Evolutionary conservation across 1,140 invertebrate genomes (phyloP).

Genomic region (Hycleus cichorii): DNA sequence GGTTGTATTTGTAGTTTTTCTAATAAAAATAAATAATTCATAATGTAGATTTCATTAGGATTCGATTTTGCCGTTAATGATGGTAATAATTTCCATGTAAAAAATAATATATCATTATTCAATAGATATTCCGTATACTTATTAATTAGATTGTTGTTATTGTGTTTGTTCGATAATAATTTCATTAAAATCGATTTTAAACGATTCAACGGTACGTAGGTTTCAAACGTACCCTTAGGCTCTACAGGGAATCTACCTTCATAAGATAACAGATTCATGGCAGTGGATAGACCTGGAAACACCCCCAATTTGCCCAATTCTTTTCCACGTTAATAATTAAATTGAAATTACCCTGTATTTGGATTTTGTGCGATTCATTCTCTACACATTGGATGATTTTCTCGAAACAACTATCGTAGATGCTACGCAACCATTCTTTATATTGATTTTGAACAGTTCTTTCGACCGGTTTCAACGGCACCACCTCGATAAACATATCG

Average conservation of each 20-base stretch:
- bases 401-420: conserved; percentile 52
- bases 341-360: conserved; percentile 43
- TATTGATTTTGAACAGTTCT: conserved; percentile 51
- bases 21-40: conserved; percentile 62
- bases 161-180: conserved; percentile 47
- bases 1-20: conserved; percentile 46
- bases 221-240: conserved; percentile 39
- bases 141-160: conserved; percentile 46
- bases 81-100: conserved; percentile 50
- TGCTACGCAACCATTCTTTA: conserved; percentile 50
- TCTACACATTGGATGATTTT: conserved; percentile 48
- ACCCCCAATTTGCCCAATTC: not conserved
- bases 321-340: not conserved
- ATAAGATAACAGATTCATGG: conserved; percentile 55
- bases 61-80: conserved; percentile 49
- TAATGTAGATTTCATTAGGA: conserved; percentile 55
- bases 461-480: conserved; percentile 48
- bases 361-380: conserved; percentile 44
- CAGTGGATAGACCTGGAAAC: conserved; percentile 51
- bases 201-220: conserved; percentile 52
- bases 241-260: conserved; percentile 59
- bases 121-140: conserved; percentile 56
- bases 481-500: conserved; percentile 51
- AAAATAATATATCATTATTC: conserved; percentile 56
- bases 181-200: conserved; percentile 53